Evolutionary conservation across 2,113 vertebrate species (phyloP).

Genomic region (Ctenomys sociabilis): DNA sequence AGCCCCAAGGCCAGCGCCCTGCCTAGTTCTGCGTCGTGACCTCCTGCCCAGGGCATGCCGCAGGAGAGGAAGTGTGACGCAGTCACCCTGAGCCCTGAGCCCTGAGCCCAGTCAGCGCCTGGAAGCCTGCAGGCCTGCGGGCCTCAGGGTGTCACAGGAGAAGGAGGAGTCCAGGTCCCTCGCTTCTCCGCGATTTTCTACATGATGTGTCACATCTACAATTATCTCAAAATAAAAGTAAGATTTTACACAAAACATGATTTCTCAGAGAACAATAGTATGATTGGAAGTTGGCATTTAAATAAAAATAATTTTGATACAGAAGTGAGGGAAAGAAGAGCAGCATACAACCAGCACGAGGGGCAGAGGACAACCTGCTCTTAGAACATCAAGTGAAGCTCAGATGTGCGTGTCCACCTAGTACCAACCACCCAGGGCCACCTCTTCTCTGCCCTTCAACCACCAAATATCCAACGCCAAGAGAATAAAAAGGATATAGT

Average conservation of each 20-base stretch:
- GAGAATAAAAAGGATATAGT: neutral
- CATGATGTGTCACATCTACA: neutral
- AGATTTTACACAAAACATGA: neutral
- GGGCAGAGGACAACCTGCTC: accelerated
- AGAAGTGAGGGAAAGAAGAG: neutral
- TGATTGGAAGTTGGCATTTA: neutral
- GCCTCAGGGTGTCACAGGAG: neutral
- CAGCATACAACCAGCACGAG: neutral
- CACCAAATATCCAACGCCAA: neutral
- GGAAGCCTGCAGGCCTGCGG: too few species aligned
- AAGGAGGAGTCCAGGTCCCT: accelerated
- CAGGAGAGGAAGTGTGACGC: too few species aligned
- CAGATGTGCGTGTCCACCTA: neutral
- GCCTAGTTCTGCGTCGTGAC: too few species aligned
- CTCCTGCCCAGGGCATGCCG: too few species aligned
- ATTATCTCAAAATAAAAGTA: neutral
- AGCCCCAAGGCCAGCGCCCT: too few species aligned
- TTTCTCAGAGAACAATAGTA: neutral
- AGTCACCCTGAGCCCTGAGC: too few species aligned
- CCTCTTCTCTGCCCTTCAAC: neutral
- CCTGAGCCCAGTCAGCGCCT: neutral
- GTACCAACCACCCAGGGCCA: neutral
- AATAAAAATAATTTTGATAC: neutral
- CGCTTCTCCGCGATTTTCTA: neutral
- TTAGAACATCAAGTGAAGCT: neutral